Evolutionary conservation across 1,140 invertebrate genomes (phyloP).

Genomic region (Babylonia areolata): DNA sequence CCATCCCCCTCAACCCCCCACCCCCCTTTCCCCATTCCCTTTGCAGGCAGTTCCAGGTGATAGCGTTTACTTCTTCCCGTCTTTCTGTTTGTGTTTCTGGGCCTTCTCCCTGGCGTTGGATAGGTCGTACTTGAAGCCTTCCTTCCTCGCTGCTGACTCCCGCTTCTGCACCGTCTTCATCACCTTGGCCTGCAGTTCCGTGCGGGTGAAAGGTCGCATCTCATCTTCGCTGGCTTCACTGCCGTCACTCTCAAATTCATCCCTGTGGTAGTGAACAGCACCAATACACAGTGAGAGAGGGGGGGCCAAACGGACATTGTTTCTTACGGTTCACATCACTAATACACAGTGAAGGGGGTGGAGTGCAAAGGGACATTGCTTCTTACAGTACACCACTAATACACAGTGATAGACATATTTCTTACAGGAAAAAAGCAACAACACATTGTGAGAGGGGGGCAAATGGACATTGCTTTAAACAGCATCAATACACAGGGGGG

Average conservation of each 20-base stretch:
- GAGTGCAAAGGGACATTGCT: too few species aligned
- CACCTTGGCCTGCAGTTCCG: constrained; percentile 72
- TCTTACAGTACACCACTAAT: too few species aligned
- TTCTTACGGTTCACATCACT: too few species aligned
- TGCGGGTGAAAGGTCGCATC: constrained; percentile 69
- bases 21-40: background rate
- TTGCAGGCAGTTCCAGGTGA: background rate
- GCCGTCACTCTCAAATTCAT: constrained; percentile 74
- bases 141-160: constrained; percentile 70
- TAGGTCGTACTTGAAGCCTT: constrained; percentile 72
- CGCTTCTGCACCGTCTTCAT: constrained; percentile 75
- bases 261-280: constrained; percentile 51
- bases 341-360: too few species aligned
- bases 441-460: too few species aligned
- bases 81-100: constrained; percentile 70
- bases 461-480: too few species aligned
- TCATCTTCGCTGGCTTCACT: constrained; percentile 74
- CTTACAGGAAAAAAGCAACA: too few species aligned
- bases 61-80: constrained; percentile 60
- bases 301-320: too few species aligned
- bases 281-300: too few species aligned
- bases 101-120: constrained; percentile 69
- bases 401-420: too few species aligned
- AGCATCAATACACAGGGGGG: too few species aligned
- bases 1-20: background rate